Evolutionary conservation across 2,888 invertebrate species (phyloP).

Genomic region (Trichopria drosophilae): DNA sequence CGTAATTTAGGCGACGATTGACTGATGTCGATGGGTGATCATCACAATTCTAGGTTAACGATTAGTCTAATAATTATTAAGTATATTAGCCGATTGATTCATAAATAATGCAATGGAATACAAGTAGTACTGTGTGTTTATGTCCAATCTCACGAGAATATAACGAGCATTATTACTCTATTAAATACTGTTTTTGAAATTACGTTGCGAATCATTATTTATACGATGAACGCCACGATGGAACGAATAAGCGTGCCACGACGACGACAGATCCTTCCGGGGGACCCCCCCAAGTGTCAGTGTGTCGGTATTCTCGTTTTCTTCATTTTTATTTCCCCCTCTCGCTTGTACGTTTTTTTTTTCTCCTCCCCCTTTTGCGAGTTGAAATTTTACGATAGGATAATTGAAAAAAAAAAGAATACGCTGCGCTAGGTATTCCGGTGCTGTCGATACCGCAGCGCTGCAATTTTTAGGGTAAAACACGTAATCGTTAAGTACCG

Average conservation of each 20-base stretch:
- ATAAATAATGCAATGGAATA: conserved; percentile 59
- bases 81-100: conserved; percentile 59
- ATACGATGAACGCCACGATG: too few species aligned
- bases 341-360: conserved; percentile 31
- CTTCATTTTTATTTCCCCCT: conserved; percentile 29
- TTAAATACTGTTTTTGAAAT: conserved; percentile 55
- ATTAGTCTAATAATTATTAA: conserved; percentile 59
- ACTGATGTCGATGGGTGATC: conserved; percentile 59
- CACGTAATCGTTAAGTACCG: conserved; percentile 40
- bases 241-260: too few species aligned
- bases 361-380: conserved; percentile 31
- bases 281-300: too few species aligned
- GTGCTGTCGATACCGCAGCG: conserved; percentile 43
- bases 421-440: conserved; percentile 44
- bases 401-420: conserved; percentile 29
- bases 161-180: conserved; percentile 57
- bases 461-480: conserved; percentile 43
- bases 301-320: conserved; percentile 36
- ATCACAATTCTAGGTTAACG: conserved; percentile 57
- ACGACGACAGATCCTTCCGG: too few species aligned
- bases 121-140: conserved; percentile 59
- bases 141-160: conserved; percentile 59
- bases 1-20: conserved; percentile 45
- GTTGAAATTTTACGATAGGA: conserved; percentile 26
- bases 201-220: conserved; percentile 44